Percentiles rank a stretch among this genome's conserved stretches.
Conservation (phyloP, 2,888 invertebrate species). For the Eucriotettix oculatus region DNA sequence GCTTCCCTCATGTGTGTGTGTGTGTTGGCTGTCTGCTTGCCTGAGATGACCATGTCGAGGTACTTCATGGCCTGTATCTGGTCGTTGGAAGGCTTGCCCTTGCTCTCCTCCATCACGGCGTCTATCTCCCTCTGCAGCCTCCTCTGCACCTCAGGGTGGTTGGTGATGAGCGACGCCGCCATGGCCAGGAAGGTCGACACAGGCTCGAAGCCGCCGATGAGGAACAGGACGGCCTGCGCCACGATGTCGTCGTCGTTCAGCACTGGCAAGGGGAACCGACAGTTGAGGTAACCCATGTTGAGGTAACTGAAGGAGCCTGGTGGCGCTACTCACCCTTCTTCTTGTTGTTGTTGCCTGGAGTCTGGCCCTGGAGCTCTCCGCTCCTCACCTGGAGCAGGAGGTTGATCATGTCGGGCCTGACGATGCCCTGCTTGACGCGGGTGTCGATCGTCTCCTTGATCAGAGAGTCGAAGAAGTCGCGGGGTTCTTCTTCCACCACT, state of each 20-base stretch:
- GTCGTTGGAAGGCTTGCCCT: slow-evolving; percentile 15
- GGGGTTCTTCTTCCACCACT: neutral
- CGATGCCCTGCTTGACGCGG: neutral
- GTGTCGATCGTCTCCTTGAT: neutral
- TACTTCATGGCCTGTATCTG: slow-evolving; percentile 35
- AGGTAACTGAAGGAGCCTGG: too few species aligned
- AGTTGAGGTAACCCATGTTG: too few species aligned
- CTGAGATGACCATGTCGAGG: slow-evolving; percentile 36
- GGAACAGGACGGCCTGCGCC: slow-evolving; percentile 9
- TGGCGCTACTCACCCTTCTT: too few species aligned
- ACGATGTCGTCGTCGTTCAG: slow-evolving; percentile 6
- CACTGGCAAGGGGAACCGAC: neutral
- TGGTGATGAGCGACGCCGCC: slow-evolving; percentile 3
- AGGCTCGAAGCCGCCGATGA: slow-evolving; percentile 11
- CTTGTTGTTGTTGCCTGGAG: too few species aligned
- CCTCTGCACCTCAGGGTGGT: slow-evolving; percentile 5
- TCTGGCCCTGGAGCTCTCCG: neutral
- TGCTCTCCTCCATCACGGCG: neutral
- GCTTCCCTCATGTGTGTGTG: too few species aligned
- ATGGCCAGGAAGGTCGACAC: slow-evolving; percentile 6
- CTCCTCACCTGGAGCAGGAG: neutral
- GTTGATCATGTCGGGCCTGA: neutral
- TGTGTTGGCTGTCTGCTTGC: too few species aligned
- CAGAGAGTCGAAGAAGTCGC: neutral
- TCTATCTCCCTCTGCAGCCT: slow-evolving; percentile 7